These are phyloP conservation scores for Centropyge bicolor DNA, from an alignment of 2,797 vertebrate species.

Conservation along the genomic window DNA sequence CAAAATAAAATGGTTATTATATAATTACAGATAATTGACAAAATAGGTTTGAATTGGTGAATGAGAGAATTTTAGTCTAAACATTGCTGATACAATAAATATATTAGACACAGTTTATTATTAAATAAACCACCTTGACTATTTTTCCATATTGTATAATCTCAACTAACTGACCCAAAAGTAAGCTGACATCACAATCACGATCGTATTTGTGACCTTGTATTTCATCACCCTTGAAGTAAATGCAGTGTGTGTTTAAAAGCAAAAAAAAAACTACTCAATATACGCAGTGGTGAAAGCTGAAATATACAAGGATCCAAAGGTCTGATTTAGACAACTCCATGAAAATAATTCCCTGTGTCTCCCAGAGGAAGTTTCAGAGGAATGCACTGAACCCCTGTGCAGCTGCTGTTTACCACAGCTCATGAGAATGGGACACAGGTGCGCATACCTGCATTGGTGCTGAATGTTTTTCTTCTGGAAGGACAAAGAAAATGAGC, in stretches of 20 bases:
- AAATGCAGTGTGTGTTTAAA: neutral
- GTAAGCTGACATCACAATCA: neutral
- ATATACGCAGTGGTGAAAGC: neutral
- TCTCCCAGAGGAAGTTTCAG: constrained; percentile 14
- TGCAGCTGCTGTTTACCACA: constrained; percentile 31
- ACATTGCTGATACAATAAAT: neutral
- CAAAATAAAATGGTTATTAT: constrained; percentile 17
- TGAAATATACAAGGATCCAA: constrained; percentile 4
- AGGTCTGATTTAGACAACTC: constrained; percentile 5
- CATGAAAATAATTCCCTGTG: constrained; percentile 15
- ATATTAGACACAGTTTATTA: constrained; percentile 4
- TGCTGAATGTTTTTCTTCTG: constrained; percentile 44
- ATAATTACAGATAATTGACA: constrained; percentile 24
- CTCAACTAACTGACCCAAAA: neutral
- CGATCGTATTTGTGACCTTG: neutral
- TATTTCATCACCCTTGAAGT: neutral
- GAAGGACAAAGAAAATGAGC: constrained; percentile 23
- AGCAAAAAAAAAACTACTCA: too few species aligned
- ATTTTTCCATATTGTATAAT: neutral
- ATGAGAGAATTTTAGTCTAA: neutral
- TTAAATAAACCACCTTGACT: too few species aligned
- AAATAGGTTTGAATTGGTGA: constrained; percentile 4
- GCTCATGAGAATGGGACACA: constrained; percentile 40
- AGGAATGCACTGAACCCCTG: constrained; percentile 17
- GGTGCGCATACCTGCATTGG: constrained; percentile 62